Conservation (phyloP, 2,113 vertebrate genomes). For the Cepphus grylle region DNA sequence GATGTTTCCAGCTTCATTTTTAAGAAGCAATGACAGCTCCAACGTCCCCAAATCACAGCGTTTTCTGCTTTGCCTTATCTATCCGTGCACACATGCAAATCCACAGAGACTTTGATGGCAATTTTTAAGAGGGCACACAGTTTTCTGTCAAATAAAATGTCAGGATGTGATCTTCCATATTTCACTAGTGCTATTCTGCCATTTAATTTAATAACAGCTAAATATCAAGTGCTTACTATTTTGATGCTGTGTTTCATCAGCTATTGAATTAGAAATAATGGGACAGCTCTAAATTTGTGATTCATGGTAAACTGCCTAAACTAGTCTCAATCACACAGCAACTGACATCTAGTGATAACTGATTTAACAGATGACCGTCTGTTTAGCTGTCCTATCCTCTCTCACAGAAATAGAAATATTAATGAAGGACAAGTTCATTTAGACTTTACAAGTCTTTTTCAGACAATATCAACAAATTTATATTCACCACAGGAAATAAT, state of each 20-base stretch:
- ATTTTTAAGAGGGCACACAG: background rate
- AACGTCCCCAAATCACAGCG: rapidly evolving
- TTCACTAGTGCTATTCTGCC: conserved; percentile 5
- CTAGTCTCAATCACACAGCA: background rate
- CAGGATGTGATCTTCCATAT: conserved; percentile 31
- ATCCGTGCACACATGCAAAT: background rate
- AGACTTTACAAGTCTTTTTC: background rate
- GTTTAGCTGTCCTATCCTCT: background rate
- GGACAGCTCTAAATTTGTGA: background rate
- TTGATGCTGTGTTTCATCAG: conserved; percentile 6
- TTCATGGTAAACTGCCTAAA: background rate
- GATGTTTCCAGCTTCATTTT: background rate
- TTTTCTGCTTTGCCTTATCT: background rate
- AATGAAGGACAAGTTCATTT: background rate
- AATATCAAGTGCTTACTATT: conserved; percentile 54
- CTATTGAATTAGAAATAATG: conserved; percentile 26
- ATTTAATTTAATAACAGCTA: conserved; percentile 34
- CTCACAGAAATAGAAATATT: background rate
- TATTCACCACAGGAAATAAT: background rate
- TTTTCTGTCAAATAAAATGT: conserved; percentile 21
- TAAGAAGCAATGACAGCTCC: background rate
- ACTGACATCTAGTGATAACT: background rate
- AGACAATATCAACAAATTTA: background rate
- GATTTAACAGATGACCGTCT: background rate
- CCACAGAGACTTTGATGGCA: background rate